Evolutionary conservation across 1,140 invertebrate genomes (phyloP).

Genomic region (Aphaenogaster rudis): DNA sequence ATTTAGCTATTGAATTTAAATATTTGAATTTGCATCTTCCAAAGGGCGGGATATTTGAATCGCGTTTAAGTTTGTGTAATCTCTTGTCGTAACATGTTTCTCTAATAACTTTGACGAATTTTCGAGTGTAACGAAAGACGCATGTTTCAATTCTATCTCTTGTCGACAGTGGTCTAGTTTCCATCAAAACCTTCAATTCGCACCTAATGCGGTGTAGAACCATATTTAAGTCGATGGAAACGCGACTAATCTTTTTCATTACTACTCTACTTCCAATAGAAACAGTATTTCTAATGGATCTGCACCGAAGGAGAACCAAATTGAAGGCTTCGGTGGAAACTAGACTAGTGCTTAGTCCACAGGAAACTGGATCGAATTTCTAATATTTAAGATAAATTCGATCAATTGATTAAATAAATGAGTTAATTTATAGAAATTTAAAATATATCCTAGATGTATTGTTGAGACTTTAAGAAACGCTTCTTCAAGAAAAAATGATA

Average conservation of each 20-base stretch:
- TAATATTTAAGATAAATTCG: background rate
- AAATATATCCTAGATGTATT: background rate
- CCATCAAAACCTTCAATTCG: too few species aligned
- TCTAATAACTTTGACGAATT: constrained; percentile 21
- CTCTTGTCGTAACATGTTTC: background rate
- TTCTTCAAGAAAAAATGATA: background rate
- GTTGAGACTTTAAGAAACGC: background rate
- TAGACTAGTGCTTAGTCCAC: background rate
- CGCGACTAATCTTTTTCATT: too few species aligned
- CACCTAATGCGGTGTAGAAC: too few species aligned
- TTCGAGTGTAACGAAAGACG: background rate
- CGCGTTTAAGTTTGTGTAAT: background rate
- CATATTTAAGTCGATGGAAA: too few species aligned
- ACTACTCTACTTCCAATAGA: too few species aligned
- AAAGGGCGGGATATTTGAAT: background rate
- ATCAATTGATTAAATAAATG: background rate
- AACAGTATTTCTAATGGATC: too few species aligned
- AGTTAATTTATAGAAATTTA: background rate
- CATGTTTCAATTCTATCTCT: background rate
- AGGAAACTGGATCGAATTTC: background rate
- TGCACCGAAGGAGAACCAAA: too few species aligned
- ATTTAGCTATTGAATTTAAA: constrained; percentile 23
- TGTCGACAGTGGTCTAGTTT: background rate
- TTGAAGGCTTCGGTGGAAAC: too few species aligned
- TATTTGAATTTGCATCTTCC: background rate